phyloP scores from a whole-genome alignment of 2,113 vertebrate species.

The Taurulus bubalis region DNA sequence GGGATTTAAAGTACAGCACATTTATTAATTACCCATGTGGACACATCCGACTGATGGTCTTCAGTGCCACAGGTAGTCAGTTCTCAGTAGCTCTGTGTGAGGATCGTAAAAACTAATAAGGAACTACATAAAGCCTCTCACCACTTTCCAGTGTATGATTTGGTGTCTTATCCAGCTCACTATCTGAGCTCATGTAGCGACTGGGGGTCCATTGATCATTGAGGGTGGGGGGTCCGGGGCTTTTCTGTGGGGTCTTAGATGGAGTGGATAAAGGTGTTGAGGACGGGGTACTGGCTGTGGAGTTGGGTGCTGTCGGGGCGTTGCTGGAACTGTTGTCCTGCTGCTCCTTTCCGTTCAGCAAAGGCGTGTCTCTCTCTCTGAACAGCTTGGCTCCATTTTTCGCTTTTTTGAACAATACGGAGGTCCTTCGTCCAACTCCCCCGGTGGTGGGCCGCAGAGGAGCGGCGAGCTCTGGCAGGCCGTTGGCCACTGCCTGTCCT shows the following conservation, averaged over 20 bases:
- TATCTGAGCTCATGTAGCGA: conserved; percentile 80
- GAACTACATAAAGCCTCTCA: conserved; percentile 63
- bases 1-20: background rate
- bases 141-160: conserved; percentile 84
- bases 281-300: conserved; percentile 59
- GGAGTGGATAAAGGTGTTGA: conserved; percentile 66
- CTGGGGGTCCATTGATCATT: conserved; percentile 56
- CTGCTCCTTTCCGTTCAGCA: conserved; percentile 86
- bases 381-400: conserved; percentile 92
- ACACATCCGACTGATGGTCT: background rate
- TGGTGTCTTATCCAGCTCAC: conserved; percentile 83
- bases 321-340: conserved; percentile 60
- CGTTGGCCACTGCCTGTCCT: conserved; percentile 75
- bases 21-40: background rate
- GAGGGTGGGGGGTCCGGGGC: conserved; percentile 66
- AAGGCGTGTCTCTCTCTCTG: conserved; percentile 83
- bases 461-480: conserved; percentile 74
- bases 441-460: conserved; percentile 64
- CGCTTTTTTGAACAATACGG: conserved; percentile 94
- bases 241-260: conserved; percentile 71
- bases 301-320: conserved; percentile 58
- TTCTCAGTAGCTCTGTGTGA: background rate
- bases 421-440: conserved; percentile 91
- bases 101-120: background rate
- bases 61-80: background rate